Percentiles rank a stretch among this genome's conserved stretches.
Conservation (phyloP, 2,888 invertebrate genomes). For the Priocnemis perturbator region DNA sequence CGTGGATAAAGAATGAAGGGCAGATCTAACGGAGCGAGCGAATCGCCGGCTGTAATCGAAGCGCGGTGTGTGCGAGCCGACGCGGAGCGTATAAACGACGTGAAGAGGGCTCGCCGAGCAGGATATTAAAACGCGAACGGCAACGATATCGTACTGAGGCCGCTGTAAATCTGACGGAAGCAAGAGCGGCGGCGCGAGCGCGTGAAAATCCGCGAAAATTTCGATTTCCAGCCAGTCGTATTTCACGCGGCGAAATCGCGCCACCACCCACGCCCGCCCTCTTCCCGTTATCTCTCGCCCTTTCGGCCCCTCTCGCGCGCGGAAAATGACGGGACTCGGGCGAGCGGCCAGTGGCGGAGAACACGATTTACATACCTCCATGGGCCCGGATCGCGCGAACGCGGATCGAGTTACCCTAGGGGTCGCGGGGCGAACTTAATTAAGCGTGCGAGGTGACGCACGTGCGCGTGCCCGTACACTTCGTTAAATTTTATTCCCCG, state of each 20-base stretch:
- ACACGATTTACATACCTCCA: slow-evolving; percentile 59
- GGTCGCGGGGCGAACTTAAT: slow-evolving; percentile 52
- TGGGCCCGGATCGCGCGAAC: slow-evolving; percentile 47
- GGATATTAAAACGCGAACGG: no score
- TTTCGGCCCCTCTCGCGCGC: slow-evolving; percentile 34
- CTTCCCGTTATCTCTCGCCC: slow-evolving; percentile 3
- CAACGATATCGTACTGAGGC: no score
- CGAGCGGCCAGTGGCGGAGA: slow-evolving; percentile 29
- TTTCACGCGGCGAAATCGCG: slow-evolving; percentile 1
- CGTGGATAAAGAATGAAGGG: no score
- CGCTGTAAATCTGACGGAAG: no score
- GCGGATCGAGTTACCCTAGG: slow-evolving; percentile 50
- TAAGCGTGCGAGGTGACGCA: slow-evolving; percentile 46
- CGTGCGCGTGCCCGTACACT: slow-evolving; percentile 46
- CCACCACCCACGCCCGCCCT: background rate
- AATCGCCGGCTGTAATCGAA: no score
- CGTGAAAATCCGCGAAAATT: slow-evolving; percentile 4
- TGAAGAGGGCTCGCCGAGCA: no score
- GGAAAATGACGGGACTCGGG: slow-evolving; percentile 52
- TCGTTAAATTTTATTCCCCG: slow-evolving; percentile 58
- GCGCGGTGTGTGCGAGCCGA: no score
- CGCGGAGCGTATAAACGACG: no score
- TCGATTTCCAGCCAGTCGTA: slow-evolving; percentile 10
- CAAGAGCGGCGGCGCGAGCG: background rate
- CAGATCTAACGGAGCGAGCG: no score